Evolutionary conservation across 2,113 vertebrate species (phyloP), one percentile per base, ranked within the genome.

Genomic region (Benitochromis conjunctus): DNA sequence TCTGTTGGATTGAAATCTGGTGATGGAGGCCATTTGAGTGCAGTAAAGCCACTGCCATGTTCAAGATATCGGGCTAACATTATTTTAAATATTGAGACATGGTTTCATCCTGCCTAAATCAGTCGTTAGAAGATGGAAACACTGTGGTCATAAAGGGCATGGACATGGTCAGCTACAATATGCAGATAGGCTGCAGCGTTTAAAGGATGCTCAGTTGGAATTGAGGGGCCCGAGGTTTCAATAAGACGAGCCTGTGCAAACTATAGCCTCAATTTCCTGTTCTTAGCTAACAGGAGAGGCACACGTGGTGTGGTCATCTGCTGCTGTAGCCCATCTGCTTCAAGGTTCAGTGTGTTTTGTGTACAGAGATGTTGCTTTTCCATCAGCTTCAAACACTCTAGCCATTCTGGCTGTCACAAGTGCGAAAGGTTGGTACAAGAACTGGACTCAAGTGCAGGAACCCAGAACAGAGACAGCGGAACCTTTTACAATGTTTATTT

Each of bases 351-450:
- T 18, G 41, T 48, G 69, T 19, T 74, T 0, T 48, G 9, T 48
- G 24, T 48, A 48, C 43, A 12, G 24, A 46, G n/a, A 19, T 1
- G 24, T 43, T 69, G 36, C 36, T 0, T 43, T 19, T 3, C 9
- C 48, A 10, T 0, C 43, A 74, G 0, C 24, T 48, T 7, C 41
- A 5, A 29, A 29, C 69, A 29, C 6, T 74, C 69, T 19, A 18
- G 24, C 14, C 66, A 74, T 18, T 74, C 41, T 71, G 8, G 24
- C 31, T 36, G 60, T n/a, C 31, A 64, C 60, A 36, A 64, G 31
- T 36, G 31, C 0, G 6, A 64, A 0, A n/a, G 31, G 31, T 36
- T 1, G 1, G 2, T n/a, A 36, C 60, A 64, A n/a, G 60, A 1
- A 64, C 58, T 36, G 31, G 60, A n/a, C 31, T 64, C 60, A 36